Base-by-base conservation (phyloP, 2,888 invertebrate genomes). In the Azorinus chamasolen region DNA sequence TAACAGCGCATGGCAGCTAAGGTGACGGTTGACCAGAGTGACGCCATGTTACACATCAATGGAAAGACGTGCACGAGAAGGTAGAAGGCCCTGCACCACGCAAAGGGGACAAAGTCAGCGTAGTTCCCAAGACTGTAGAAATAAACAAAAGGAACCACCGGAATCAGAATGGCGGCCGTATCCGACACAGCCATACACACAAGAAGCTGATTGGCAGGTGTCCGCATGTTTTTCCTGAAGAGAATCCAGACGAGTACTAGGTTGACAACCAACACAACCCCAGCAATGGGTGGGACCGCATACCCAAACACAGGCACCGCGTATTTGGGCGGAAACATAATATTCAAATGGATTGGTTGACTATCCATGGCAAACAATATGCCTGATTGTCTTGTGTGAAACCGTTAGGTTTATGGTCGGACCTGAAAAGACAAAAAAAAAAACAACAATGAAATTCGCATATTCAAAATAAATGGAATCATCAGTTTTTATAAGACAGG, bases 241-340 rank as follows among this genome's bases (percentile, higher is more conserved):
- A 79, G 57, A 3, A 54, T 71, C 64, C 73, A 59, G 2, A 75
- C 55, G 71, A 79, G 59, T 8, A 63, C 37, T 20, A 46, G 16
- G 55, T 75, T 79, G 22, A 61, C 43, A 10, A 68, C 27, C 14
- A 75, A 25, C 10, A 79, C 66, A 16, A 68, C n/a, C 1, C 63
- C 16, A 20, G 75, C 71, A 37, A 79, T 32, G 22, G 71, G 68
- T 18, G 75, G 79, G 6, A 79, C 68, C 2, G 61, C 43, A 32
- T 63, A 79, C 5, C 79, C 79, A 55, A 79, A 79, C 22, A 71
- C 37, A 14, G 74, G 79, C 6, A 79, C 75, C 22, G 79, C 79
- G 27, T 68, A 68, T 2, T 53, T 46, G 1, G 77, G 77, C 1
- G 37, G 22, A 37, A 77, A 77, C 66, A 77, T 77, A 2, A 68